Evolutionary conservation across 2,113 vertebrate species (phyloP).

Genomic region (Dipodomys merriami): DNA sequence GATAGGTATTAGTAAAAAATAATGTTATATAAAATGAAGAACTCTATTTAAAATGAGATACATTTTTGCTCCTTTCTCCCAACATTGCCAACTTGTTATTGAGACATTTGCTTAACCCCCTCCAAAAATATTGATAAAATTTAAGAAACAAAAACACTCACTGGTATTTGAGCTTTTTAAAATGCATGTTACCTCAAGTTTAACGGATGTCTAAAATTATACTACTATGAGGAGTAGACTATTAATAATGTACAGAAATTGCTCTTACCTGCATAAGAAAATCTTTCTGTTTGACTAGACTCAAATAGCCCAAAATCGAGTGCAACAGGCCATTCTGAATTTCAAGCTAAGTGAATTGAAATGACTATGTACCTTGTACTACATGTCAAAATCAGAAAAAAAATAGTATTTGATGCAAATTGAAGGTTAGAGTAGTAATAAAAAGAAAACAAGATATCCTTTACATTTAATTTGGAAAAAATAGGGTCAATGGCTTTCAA

Average conservation of each 20-base stretch:
- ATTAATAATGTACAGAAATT: constrained; percentile 51
- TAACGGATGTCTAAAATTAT: constrained; percentile 65
- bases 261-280: constrained; percentile 56
- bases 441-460: constrained; percentile 45
- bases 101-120: constrained; percentile 11
- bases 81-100: constrained; percentile 54
- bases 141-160: constrained; percentile 28
- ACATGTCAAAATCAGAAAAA: constrained; percentile 73
- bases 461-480: constrained; percentile 64
- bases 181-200: constrained; percentile 58
- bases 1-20: constrained; percentile 28
- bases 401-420: constrained; percentile 68
- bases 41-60: constrained; percentile 38
- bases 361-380: constrained; percentile 67
- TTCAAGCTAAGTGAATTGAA: constrained; percentile 77
- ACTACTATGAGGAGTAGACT: constrained; percentile 32
- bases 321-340: constrained; percentile 57
- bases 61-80: constrained; percentile 37
- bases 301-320: constrained; percentile 46
- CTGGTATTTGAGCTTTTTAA: constrained; percentile 36
- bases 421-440: constrained; percentile 52
- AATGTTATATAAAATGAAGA: constrained; percentile 53
- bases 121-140: constrained; percentile 46
- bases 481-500: constrained; percentile 62
- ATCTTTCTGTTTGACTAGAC: constrained; percentile 63